Evolutionary conservation across 2,888 invertebrate genomes (phyloP), one percentile per base, ranked within the genome.

Genomic region (Axea sp.): DNA sequence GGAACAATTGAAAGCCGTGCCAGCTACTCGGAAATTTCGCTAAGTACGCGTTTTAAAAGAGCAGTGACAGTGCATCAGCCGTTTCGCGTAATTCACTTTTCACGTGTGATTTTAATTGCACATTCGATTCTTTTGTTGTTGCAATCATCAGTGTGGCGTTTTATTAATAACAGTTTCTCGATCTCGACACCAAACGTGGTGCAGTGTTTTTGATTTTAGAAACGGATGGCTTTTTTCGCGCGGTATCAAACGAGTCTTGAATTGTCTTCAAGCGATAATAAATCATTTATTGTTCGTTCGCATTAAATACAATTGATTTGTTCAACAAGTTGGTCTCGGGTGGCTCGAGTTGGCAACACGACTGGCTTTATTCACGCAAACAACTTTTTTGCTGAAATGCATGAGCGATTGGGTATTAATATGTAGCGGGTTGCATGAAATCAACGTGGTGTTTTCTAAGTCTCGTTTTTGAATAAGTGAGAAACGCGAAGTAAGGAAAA

Each of bases 1-100:
- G 83, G 83, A 84, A 84, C 84, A 82, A 73, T 68, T 62, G 73
- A 55, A 68, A 68, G 57, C 57, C 45, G 26, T 35, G 11, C 41
- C 55, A 22, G 65, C 60, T 53, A 45, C 55, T 68, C 22, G 49
- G 45, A 72, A 57, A 59, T 65, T 71, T 71, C 53, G 14, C 62
- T 71, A 62, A 71, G 55, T 39, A 19, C 69, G 24, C 30, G 14
- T 17, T 37, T 60, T 60, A 60, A 60, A 60, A 53, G 43, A 45
- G 33, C 68, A 60, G 60, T 51, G 51, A 53, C 51, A 60, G 49
- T 30, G 39, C 53, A 14, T 53, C 65, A 55, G 57, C 37, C 47
- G 55, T 39, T 67, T 57, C 31, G 55, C 67, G 35, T 33, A 47
- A 26, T 39, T 57, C 19, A 41, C 49, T 59, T 68, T 41, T 45